Percentiles rank a stretch among this genome's conserved stretches.
phyloP scores from a whole-genome alignment of 2,797 vertebrate genomes.

The Mormyrus hasselquistii region DNA sequence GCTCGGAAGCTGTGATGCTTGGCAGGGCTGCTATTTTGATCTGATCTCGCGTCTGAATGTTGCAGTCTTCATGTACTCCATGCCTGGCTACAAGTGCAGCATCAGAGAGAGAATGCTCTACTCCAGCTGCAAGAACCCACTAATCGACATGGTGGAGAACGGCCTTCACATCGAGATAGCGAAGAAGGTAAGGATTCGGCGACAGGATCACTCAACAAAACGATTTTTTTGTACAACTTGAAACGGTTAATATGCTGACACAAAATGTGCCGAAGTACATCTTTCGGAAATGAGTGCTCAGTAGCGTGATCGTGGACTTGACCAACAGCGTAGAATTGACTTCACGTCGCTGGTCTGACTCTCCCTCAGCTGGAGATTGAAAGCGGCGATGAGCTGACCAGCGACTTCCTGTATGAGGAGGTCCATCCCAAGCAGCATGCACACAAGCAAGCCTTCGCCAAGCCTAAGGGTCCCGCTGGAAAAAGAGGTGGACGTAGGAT shows the following conservation, averaged over 20 bases:
- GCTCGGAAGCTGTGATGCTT: not conserved
- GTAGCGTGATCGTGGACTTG: not conserved
- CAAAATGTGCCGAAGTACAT: not conserved
- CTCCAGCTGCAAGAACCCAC: conserved; percentile 90
- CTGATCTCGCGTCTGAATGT: not conserved
- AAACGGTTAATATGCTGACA: not conserved
- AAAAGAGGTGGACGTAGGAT: conserved; percentile 86
- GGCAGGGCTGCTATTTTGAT: not conserved
- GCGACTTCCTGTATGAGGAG: conserved; percentile 92
- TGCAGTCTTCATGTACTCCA: conserved; percentile 97
- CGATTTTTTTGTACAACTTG: not conserved
- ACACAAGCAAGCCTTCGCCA: conserved; percentile 89
- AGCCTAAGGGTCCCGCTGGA: conserved; percentile 87
- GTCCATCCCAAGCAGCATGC: conserved; percentile 96
- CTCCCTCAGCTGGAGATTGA: conserved; percentile 83
- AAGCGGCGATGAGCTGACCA: conserved; percentile 83
- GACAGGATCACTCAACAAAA: not conserved
- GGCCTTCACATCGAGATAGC: conserved; percentile 76
- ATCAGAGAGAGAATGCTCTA: conserved; percentile 96
- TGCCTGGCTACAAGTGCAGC: conserved; percentile 92
- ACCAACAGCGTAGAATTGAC: not conserved
- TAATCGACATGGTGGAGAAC: conserved; percentile 82
- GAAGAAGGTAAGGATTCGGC: conserved; percentile 72
- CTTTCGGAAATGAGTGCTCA: not conserved
- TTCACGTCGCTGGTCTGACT: not conserved